Percentiles rank a stretch among this genome's conserved stretches.
phyloP scores from a whole-genome alignment of 1,140 invertebrate species.

The Catajapyx aquilonaris region DNA sequence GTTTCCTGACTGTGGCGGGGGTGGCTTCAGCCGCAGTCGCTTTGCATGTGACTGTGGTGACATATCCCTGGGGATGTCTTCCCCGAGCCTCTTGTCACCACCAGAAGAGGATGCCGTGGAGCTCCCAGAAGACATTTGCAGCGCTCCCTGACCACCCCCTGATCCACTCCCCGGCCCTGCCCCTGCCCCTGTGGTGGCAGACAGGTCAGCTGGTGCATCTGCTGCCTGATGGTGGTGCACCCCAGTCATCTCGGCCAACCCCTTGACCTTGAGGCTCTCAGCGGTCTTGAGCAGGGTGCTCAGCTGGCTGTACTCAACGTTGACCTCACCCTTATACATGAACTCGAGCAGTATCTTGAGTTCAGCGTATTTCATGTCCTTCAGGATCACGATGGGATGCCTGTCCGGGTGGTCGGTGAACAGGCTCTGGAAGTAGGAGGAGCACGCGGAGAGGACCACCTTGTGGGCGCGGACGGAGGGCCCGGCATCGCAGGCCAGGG shows the following conservation, averaged over 20 bases:
- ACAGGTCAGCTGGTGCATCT: constrained; percentile 9
- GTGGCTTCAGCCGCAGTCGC: neutral
- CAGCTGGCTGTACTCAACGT: constrained; percentile 79
- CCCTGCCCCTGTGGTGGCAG: constrained; percentile 8
- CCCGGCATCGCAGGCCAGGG: constrained; percentile 81
- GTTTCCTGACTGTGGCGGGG: no score
- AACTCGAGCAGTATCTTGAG: constrained; percentile 79
- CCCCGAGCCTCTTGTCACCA: no score
- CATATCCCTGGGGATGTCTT: no score
- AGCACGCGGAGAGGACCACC: constrained; percentile 84
- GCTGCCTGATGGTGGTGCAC: constrained; percentile 14
- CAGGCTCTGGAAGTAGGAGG: constrained; percentile 78
- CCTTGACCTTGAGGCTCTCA: constrained; percentile 76
- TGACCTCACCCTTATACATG: constrained; percentile 91
- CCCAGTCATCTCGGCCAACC: constrained; percentile 67
- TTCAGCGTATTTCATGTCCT: constrained; percentile 76
- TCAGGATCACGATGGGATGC: constrained; percentile 80
- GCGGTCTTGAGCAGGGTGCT: constrained; percentile 77
- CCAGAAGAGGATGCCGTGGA: no score
- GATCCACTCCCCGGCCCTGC: constrained; percentile 12
- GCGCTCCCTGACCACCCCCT: constrained; percentile 8
- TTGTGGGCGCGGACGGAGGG: constrained; percentile 84
- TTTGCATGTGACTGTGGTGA: no score
- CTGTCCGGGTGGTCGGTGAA: constrained; percentile 73
- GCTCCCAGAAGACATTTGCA: neutral